A percentile compares a stretch with the other conserved stretches of the same genome.
Conservation (phyloP, 2,888 invertebrate species). For the Sinelater perroti region DNA sequence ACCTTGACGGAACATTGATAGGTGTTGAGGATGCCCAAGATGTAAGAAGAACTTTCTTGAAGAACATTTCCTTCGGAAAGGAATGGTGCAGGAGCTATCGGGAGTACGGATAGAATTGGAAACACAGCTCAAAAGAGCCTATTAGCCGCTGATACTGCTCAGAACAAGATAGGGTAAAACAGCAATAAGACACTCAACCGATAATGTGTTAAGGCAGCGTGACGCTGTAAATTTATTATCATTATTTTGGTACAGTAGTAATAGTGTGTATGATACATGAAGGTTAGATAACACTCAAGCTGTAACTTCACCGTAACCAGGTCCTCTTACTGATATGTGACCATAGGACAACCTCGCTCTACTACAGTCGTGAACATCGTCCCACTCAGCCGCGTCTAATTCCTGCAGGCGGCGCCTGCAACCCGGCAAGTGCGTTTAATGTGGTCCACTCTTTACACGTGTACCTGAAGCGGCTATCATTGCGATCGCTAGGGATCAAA, state of each 20-base stretch:
- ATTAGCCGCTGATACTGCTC: no score
- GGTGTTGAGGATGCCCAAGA: no score
- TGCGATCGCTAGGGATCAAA: background rate
- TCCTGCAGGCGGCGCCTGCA: conserved; percentile 25
- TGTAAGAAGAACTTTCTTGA: no score
- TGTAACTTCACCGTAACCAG: conserved; percentile 42
- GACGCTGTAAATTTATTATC: conserved; percentile 55
- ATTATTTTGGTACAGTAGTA: conserved; percentile 53
- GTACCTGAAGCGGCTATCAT: no score
- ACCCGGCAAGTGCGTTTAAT: conserved; percentile 11
- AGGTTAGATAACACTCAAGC: conserved; percentile 54
- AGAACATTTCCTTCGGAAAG: no score
- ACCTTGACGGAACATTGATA: no score
- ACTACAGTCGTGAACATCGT: no score
- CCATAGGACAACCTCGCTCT: conserved; percentile 33
- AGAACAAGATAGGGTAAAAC: no score
- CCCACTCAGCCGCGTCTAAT: conserved; percentile 37
- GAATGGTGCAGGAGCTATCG: no score
- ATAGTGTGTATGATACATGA: conserved; percentile 57
- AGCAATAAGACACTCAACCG: no score
- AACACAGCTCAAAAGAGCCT: no score
- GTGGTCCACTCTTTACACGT: conserved; percentile 12
- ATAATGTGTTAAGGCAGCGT: conserved; percentile 35
- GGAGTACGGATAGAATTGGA: no score
- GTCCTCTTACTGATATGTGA: conserved; percentile 45